Base-by-base conservation (phyloP, 2,888 invertebrate species). In the Thyatira batis region DNA sequence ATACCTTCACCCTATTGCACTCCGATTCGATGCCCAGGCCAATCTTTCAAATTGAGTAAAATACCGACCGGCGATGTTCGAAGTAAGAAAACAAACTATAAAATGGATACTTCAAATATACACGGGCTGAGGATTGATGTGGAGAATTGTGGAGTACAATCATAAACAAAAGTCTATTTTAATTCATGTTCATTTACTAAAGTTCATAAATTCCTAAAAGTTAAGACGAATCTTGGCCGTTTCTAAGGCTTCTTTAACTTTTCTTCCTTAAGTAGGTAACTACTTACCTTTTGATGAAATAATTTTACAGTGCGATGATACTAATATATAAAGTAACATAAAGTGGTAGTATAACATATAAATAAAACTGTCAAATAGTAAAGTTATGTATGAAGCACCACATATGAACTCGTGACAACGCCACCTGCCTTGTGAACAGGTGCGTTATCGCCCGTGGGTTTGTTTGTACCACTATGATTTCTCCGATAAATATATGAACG, bases 1-100 rank as follows among this genome's bases (percentile, higher is more conserved):
- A 82, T 85, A 75, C 81, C 78, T 83, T 81, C 80, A 78, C 78
- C 80, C 82, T 81, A 83, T 82, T 84, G 80, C 81, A 82, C 78
- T 78, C 77, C 72, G 73, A 80, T 76, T 74, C 78, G 67, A 71
- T 73, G 68, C 75, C 71, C 63, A 69, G 71, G 75, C 70, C 60
- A 78, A 82, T 80, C 74, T 76, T 77, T 76, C 71, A 75, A 78
- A 73, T 68, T 65, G 70, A 80, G 69, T 72, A 64, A 69, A 56
- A 60, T 62, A 61, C 48, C 13, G 39, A 39, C 39, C 39, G 48
- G 27, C 20, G 27, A 48, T 48, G 11, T 28, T 48, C 46, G 17
- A 20, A 28, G 8, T 17, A 17, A 25, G 48, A 27, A 48, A 48
- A 48, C 27, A 48, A 27, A 48, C 27, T 28, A 48, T 48, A 48